These are phyloP conservation scores for Myocastor coypus DNA, from an alignment of 2,113 vertebrate species.

Conservation along the genomic window DNA sequence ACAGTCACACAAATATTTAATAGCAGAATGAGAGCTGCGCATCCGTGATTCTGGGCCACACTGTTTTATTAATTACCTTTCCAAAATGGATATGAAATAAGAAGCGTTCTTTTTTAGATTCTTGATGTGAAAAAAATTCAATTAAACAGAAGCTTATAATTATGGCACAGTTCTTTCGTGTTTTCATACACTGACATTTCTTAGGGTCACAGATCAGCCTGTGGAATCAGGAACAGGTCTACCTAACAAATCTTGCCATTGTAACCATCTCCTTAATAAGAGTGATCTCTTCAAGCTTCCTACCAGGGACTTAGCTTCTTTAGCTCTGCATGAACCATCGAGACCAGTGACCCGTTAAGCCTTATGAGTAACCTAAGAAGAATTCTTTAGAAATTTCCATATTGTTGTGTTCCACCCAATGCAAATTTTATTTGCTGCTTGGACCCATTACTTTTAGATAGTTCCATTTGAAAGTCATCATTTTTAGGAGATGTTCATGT, in stretches of 20 bases:
- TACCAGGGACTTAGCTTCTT: neutral
- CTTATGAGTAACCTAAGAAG: neutral
- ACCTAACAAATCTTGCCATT: neutral
- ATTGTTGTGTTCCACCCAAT: neutral
- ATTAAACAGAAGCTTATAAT: neutral
- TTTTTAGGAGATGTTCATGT: neutral
- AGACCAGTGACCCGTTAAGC: neutral
- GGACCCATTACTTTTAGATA: neutral
- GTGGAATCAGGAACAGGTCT: neutral
- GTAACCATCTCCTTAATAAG: neutral
- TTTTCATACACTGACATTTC: neutral
- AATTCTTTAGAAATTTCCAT: neutral
- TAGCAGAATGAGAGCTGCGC: neutral
- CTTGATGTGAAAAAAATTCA: neutral
- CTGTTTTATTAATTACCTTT: neutral
- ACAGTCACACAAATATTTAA: neutral
- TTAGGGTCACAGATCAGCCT: neutral
- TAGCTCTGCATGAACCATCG: neutral
- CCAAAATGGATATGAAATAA: neutral
- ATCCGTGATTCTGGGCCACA: slow-evolving; percentile 4
- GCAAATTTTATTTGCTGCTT: neutral
- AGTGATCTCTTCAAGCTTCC: neutral
- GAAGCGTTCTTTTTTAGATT: neutral
- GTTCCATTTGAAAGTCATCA: neutral
- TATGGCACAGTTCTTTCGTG: neutral